Evolutionary conservation across 2,113 vertebrate species (phyloP).

Genomic region (Muntiacus reevesi): DNA sequence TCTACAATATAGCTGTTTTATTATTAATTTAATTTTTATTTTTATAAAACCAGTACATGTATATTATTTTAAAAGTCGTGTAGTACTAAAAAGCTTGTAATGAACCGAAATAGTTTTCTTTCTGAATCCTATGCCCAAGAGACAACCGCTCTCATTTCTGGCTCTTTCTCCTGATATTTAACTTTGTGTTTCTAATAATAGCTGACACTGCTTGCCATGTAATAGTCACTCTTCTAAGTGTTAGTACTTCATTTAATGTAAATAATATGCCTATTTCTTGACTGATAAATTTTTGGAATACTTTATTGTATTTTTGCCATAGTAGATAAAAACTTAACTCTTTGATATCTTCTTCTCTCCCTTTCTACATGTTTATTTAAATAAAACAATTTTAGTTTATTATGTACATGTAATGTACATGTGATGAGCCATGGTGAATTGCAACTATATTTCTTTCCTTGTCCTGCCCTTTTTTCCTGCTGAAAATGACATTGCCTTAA

Average conservation of each 20-base stretch:
- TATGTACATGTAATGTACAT: background rate
- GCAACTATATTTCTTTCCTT: background rate
- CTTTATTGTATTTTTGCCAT: conserved; percentile 15
- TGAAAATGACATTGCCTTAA: background rate
- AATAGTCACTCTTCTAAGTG: background rate
- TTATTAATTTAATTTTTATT: conserved; percentile 57
- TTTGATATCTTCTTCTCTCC: background rate
- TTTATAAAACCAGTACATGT: conserved; percentile 48
- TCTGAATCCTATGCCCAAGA: conserved; percentile 1
- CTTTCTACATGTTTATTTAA: background rate
- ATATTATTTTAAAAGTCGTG: conserved; percentile 56
- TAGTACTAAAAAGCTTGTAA: conserved; percentile 45
- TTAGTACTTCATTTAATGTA: conserved; percentile 2
- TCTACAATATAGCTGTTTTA: conserved; percentile 49
- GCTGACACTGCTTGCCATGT: background rate
- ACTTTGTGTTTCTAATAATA: conserved; percentile 45
- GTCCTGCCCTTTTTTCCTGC: background rate
- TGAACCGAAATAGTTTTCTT: conserved; percentile 38
- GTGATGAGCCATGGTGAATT: background rate
- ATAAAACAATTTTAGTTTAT: background rate
- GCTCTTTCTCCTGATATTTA: conserved; percentile 20
- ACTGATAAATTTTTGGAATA: background rate
- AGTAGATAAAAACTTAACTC: background rate
- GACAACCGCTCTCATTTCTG: background rate
- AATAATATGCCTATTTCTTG: conserved; percentile 23